These are phyloP conservation scores for Zoanthus gigantus DNA, from an alignment of 92 coral and sea anemone species.

Conservation along the genomic window DNA sequence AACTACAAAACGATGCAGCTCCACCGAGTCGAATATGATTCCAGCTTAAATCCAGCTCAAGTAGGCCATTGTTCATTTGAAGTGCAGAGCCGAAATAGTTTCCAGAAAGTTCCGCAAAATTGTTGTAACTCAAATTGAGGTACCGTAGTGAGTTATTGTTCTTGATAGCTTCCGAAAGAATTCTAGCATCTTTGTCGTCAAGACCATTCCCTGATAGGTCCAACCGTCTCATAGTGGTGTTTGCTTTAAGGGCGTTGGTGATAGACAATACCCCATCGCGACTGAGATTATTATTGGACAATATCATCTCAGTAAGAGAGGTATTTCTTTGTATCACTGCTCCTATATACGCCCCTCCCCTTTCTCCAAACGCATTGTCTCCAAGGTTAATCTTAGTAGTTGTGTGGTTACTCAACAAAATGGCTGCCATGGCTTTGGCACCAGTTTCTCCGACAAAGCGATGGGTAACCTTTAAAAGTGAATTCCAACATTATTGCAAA, in stretches of 20 bases:
- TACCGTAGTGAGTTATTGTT: slow-evolving; percentile 74
- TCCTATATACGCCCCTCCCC: slow-evolving; percentile 83
- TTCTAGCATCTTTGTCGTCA: slow-evolving; percentile 78
- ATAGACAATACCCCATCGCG: slow-evolving; percentile 75
- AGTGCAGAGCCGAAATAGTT: slow-evolving; percentile 80
- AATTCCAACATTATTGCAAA: not conserved
- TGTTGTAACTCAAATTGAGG: slow-evolving; percentile 84
- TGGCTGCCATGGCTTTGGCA: slow-evolving; percentile 81
- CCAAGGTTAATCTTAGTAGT: slow-evolving; percentile 77
- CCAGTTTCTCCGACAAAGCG: slow-evolving; percentile 76
- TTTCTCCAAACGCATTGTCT: slow-evolving; percentile 69
- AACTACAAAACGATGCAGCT: slow-evolving; percentile 67
- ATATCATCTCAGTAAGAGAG: slow-evolving; percentile 78
- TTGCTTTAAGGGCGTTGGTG: slow-evolving; percentile 72
- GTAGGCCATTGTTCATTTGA: slow-evolving; percentile 77
- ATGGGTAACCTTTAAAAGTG: slow-evolving; percentile 65
- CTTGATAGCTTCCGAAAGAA: slow-evolving; percentile 84
- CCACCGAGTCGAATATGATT: slow-evolving; percentile 81
- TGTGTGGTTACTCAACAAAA: slow-evolving; percentile 62
- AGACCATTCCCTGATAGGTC: slow-evolving; percentile 87
- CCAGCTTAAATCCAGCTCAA: slow-evolving; percentile 83
- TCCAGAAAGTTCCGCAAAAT: slow-evolving; percentile 84
- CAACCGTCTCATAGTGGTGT: slow-evolving; percentile 72
- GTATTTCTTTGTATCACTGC: slow-evolving; percentile 70
- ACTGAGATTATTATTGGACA: slow-evolving; percentile 83